Evolutionary conservation across 53 echinoderm and acorn worm species (phyloP).

Genomic region (Henricia sp.): DNA sequence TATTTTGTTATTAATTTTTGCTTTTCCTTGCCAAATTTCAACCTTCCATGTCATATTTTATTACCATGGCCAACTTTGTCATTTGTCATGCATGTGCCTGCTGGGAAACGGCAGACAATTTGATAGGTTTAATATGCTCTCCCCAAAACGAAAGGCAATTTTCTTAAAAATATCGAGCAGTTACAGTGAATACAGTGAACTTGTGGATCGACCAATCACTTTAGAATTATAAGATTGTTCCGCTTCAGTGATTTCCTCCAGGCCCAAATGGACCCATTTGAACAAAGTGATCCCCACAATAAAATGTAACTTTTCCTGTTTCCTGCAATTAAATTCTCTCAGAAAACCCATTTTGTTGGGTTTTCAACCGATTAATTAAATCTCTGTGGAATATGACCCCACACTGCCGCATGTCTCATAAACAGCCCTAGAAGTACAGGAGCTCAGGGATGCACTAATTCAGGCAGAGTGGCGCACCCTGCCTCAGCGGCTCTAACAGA

Average conservation of each 20-base stretch:
- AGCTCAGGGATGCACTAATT: too few relatives aligned
- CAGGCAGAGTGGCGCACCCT: too few relatives aligned
- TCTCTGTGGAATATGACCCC: too few relatives aligned
- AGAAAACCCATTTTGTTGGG: too few relatives aligned
- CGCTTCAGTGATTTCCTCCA: not conserved
- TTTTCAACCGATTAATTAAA: too few relatives aligned
- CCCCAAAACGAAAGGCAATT: too few relatives aligned
- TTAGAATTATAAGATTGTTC: not conserved
- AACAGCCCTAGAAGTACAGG: too few relatives aligned
- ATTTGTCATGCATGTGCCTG: not conserved
- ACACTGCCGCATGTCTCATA: too few relatives aligned
- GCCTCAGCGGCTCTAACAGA: too few relatives aligned
- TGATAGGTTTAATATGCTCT: not conserved
- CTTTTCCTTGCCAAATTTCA: not conserved
- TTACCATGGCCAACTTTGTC: not conserved
- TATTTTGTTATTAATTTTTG: not conserved
- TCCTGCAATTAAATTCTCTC: too few relatives aligned
- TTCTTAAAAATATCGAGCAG: not conserved
- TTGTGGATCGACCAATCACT: not conserved
- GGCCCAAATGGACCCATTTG: not conserved
- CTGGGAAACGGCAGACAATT: slow-evolving; percentile 17
- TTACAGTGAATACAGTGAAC: not conserved
- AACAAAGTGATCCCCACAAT: not conserved
- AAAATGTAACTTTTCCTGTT: too few relatives aligned
- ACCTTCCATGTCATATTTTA: not conserved